Evolutionary conservation across 1,140 invertebrate genomes (phyloP), one percentile per base, ranked within the genome.

Genomic region (Copidosoma floridanum): DNA sequence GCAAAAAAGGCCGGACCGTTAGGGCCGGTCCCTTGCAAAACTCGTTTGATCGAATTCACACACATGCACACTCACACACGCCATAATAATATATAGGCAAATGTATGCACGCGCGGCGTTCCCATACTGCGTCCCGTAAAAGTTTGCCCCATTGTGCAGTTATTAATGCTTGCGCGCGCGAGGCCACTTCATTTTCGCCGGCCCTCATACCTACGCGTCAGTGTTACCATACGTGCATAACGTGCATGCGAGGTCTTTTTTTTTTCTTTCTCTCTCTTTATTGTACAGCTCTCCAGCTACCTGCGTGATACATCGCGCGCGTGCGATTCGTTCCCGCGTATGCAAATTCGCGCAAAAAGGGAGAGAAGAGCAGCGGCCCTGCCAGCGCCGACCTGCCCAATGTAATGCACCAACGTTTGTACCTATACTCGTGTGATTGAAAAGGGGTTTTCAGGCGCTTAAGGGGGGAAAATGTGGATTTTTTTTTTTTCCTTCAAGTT

Each of bases 181-280:
- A 67, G 65, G 69, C 72, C 69, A 74, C 72, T 75, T 76, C 74
- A 76, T 76, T 75, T 76, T 74, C 68, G 67, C 68, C 63, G 67
- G 68, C 37, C n/a, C n/a, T n/a, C n/a, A n/a, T n/a, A n/a, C n/a
- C n/a, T n/a, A n/a, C n/a, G 37, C 58, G 54, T 37, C 47, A 51
- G 65, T 56, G 61, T 44, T n/a, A n/a, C n/a, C n/a, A n/a, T n/a
- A n/a, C n/a, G n/a, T n/a, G n/a, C n/a, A n/a, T n/a, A n/a, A n/a
- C n/a, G n/a, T n/a, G n/a, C n/a, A n/a, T n/a, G n/a, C n/a, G n/a
- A n/a, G n/a, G n/a, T n/a, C n/a, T n/a, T n/a, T n/a, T n/a, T n/a
- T n/a, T n/a, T n/a, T n/a, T n/a, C n/a, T n/a, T n/a, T n/a, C n/a
- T n/a, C n/a, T n/a, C n/a, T n/a, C n/a, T n/a, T n/a, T n/a, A n/a